A percentile compares a stretch with the other conserved stretches of the same genome.
Evolutionary conservation across 1,140 invertebrate species (phyloP).

Genomic region (Lepidurus couesii): DNA sequence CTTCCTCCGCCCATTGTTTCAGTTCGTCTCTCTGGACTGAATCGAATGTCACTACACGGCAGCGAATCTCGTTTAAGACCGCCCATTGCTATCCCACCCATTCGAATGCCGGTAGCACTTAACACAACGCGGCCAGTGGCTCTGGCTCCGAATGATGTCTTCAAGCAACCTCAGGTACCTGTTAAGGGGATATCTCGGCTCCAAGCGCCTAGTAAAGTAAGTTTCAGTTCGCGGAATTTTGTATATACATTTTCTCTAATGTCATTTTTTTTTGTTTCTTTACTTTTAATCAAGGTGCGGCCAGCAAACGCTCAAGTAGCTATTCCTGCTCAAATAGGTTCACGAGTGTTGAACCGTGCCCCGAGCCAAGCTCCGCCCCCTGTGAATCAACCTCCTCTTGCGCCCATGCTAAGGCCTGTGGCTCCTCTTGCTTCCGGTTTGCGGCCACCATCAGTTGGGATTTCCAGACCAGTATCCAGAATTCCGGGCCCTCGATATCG

Average conservation of each 20-base stretch:
- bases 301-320: not conserved
- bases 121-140: not conserved
- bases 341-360: not conserved
- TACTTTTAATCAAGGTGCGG: not conserved
- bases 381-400: not conserved
- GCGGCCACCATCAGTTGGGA: not conserved
- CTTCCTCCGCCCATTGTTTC: not conserved
- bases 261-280: not conserved
- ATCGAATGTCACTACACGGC: not conserved
- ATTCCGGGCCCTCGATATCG: not conserved
- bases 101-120: not conserved
- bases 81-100: not conserved
- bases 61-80: not conserved
- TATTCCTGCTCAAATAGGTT: not conserved
- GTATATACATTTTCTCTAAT: no score
- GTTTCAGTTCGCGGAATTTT: not conserved
- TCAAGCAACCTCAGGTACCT: not conserved
- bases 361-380: not conserved
- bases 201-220: not conserved
- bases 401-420: not conserved
- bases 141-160: not conserved
- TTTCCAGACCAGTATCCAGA: not conserved
- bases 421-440: not conserved
- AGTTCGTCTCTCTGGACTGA: not conserved
- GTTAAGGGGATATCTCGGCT: not conserved